Percentiles rank a stretch among this genome's conserved stretches.
These are phyloP conservation scores for Myiozetetes cayanensis DNA, from an alignment of 2,113 vertebrate species.

Conservation along the genomic window DNA sequence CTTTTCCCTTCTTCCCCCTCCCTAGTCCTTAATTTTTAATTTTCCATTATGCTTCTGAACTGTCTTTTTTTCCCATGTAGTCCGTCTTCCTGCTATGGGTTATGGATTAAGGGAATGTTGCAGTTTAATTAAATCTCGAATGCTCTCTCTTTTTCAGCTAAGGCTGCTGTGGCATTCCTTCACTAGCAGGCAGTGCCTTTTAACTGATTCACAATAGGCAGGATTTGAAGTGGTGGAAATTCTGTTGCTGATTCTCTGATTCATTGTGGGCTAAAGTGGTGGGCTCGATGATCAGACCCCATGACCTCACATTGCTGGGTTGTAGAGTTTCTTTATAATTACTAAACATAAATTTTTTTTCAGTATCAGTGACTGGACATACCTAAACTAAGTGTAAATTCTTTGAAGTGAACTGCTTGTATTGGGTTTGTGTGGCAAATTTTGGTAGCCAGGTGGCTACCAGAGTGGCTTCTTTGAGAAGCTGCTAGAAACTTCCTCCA, in stretches of 20 bases:
- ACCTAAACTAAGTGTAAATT: not conserved
- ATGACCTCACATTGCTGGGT: not conserved
- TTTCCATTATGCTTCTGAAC: not conserved
- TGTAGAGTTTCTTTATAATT: not conserved
- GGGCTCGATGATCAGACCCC: not conserved
- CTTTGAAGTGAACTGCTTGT: not conserved
- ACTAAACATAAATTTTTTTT: not conserved
- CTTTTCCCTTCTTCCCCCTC: not conserved
- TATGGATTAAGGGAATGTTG: not conserved
- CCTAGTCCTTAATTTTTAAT: not conserved
- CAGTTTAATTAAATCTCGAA: not conserved
- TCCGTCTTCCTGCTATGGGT: not conserved
- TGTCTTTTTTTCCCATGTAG: not conserved
- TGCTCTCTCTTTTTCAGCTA: not conserved
- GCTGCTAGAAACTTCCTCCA: fast-evolving
- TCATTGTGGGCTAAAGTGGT: not conserved
- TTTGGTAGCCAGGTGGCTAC: not conserved
- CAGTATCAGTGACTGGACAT: not conserved
- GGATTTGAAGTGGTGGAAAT: not conserved
- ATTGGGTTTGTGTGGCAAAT: not conserved
- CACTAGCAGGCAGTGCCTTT: not conserved
- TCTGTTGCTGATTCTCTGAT: not conserved
- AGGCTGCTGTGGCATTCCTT: not conserved
- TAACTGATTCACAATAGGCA: not conserved
- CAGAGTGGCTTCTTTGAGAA: not conserved